A percentile compares a stretch with the other conserved stretches of the same genome.
These are phyloP conservation scores for Galaxea fascicularis DNA, from an alignment of 92 coral and sea anemone genomes.

Conservation along the genomic window DNA sequence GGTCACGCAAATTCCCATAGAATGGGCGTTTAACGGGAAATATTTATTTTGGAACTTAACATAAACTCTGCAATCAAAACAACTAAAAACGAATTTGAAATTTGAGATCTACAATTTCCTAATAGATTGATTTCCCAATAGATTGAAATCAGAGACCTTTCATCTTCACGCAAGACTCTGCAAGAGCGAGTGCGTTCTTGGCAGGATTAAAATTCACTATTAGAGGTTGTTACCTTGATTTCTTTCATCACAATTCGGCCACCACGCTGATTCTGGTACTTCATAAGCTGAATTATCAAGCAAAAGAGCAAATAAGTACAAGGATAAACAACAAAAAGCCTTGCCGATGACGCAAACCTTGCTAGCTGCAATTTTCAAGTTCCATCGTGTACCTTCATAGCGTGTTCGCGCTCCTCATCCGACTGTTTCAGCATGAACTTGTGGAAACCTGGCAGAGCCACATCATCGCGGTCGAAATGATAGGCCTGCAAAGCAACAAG, in stretches of 20 bases:
- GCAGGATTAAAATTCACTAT: too few relatives aligned
- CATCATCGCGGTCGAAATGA: slow-evolving; percentile 98
- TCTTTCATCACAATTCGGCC: slow-evolving; percentile 96
- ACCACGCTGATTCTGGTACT: slow-evolving; percentile 96
- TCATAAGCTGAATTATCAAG: slow-evolving; percentile 74
- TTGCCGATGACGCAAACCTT: background rate
- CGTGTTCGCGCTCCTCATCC: slow-evolving; percentile 95
- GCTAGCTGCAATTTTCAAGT: too few relatives aligned
- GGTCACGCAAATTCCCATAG: too few relatives aligned
- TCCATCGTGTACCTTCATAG: slow-evolving; percentile 70
- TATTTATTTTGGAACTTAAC: too few relatives aligned
- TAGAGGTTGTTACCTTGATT: slow-evolving; percentile 81
- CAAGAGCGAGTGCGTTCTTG: too few relatives aligned
- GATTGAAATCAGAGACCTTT: too few relatives aligned
- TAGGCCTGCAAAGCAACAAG: slow-evolving; percentile 69
- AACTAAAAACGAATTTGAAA: too few relatives aligned
- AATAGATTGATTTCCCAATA: too few relatives aligned
- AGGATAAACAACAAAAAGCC: background rate
- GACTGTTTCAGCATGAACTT: slow-evolving; percentile 88
- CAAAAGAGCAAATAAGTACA: background rate
- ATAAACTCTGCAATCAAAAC: too few relatives aligned
- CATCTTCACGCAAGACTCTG: too few relatives aligned
- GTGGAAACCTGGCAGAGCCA: slow-evolving; percentile 88
- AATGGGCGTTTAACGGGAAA: too few relatives aligned
- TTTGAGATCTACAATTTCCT: too few relatives aligned